Evolutionary conservation across 2,888 invertebrate genomes (phyloP).

Genomic region (Clistopyga incitator): DNA sequence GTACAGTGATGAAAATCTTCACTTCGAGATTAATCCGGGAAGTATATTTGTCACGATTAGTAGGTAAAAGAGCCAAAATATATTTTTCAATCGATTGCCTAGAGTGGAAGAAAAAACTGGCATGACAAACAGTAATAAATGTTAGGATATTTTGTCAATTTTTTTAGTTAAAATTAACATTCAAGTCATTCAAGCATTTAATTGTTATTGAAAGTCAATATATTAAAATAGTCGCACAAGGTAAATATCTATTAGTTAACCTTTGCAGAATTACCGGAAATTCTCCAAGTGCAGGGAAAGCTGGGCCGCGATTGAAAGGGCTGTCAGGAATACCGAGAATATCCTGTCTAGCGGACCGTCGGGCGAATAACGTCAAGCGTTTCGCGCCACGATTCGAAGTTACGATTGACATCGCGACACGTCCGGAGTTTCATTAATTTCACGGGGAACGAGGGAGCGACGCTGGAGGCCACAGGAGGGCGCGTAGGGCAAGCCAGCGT

Average conservation of each 20-base stretch:
- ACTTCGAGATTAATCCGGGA: too few relatives aligned
- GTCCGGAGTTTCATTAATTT: slow-evolving; percentile 64
- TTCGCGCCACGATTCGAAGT: slow-evolving; percentile 45
- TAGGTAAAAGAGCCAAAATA: too few relatives aligned
- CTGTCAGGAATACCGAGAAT: slow-evolving; percentile 12
- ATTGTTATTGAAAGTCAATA: too few relatives aligned
- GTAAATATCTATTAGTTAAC: background rate
- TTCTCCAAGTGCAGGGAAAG: background rate
- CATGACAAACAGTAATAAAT: too few relatives aligned
- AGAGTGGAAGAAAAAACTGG: too few relatives aligned
- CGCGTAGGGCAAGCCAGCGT: slow-evolving; percentile 5
- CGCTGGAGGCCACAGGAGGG: slow-evolving; percentile 10
- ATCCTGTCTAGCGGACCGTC: slow-evolving; percentile 19
- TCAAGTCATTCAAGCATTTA: too few relatives aligned
- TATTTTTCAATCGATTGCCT: too few relatives aligned
- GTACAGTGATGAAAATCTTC: too few relatives aligned
- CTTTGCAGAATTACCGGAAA: too few relatives aligned
- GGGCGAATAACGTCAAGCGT: slow-evolving; percentile 48
- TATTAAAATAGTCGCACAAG: background rate
- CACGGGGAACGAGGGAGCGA: slow-evolving; percentile 41
- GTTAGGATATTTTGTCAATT: too few relatives aligned
- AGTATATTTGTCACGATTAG: too few relatives aligned
- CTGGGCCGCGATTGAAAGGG: slow-evolving; percentile 17
- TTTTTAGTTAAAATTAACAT: too few relatives aligned
- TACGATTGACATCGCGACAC: slow-evolving; percentile 65